phyloP scores from a whole-genome alignment of 2,113 vertebrate species.

The Erythrocercus mccallii region DNA sequence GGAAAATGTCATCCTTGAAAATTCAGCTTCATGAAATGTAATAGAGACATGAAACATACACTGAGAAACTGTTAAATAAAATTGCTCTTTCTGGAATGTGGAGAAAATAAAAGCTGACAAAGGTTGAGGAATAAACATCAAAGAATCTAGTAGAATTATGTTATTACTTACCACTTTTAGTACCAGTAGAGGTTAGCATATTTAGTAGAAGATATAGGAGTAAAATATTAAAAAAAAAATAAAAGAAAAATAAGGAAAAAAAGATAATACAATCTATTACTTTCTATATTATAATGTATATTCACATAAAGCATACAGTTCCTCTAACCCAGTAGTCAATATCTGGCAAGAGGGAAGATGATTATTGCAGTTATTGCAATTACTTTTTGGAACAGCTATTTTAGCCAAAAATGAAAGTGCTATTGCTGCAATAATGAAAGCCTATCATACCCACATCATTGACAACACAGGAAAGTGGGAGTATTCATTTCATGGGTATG shows the following conservation, averaged over 20 bases:
- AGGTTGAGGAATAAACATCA: background rate
- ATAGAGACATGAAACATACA: background rate
- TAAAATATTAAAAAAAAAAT: background rate
- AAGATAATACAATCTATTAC: background rate
- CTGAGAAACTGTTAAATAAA: background rate
- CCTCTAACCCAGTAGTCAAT: background rate
- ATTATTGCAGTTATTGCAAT: background rate
- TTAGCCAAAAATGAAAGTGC: background rate
- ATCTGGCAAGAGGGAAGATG: background rate
- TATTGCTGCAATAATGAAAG: background rate
- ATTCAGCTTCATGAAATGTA: background rate
- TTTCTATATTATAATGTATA: background rate
- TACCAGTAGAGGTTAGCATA: background rate
- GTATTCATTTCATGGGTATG: background rate
- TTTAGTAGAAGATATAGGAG: background rate
- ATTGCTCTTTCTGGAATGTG: background rate
- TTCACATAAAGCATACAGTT: background rate
- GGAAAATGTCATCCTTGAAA: background rate
- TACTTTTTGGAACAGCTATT: background rate
- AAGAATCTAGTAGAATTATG: background rate
- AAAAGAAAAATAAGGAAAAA: rapidly evolving
- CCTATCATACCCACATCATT: background rate
- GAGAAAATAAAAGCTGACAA: background rate
- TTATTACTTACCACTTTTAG: background rate
- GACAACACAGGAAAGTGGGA: background rate